Evolutionary conservation across 2,113 vertebrate species (phyloP), one percentile per base, ranked within the genome.

Genomic region (Martes martes): DNA sequence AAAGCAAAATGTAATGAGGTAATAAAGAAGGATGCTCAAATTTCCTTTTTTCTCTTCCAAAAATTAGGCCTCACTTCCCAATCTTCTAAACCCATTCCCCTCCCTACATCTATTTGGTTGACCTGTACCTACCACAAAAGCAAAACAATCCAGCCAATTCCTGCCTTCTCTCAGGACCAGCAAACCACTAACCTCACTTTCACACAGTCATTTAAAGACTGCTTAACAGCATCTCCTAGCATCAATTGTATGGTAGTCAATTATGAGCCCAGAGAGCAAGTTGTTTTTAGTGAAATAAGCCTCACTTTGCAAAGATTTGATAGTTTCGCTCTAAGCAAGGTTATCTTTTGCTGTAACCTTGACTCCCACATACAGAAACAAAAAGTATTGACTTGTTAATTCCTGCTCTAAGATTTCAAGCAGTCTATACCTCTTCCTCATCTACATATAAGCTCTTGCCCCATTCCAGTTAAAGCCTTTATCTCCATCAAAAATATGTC

Each of bases 261-360:
- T 11, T 73, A 47, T 71, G 11, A 94, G 16, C 7, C n/a, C 86
- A 33, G 33, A 45, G 28, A 96, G 16, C 80, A 80, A 71, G 10
- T 65, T 95, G 18, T 24, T 93, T 82, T 85, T 78, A 82, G 16
- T 80, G 36, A 96, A 97, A 91, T 86, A 94, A 94, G 11, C 11
- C 79, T 73, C 14, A 52, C 42, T 84, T 84, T 95, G 21, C 4
- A 83, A 95, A 91, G 31, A 55, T 13, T 21, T 88, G 1, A 28
- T 69, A 24, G 59, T 86, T 87, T 87, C 95, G 14, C 19, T 95
- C 7, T 76, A 95, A 11, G 14, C 14, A 42, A 85, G 23, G 2
- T 57, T 96, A 86, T 47, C 3, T 71, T 82, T 57, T 59, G 11
- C 26, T 76, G 2, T 52, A 91, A 97, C 4, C 7, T 74, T 89